These are phyloP conservation scores for Linnaemya tessellans DNA, from an alignment of 2,888 invertebrate genomes.

Conservation along the genomic window DNA sequence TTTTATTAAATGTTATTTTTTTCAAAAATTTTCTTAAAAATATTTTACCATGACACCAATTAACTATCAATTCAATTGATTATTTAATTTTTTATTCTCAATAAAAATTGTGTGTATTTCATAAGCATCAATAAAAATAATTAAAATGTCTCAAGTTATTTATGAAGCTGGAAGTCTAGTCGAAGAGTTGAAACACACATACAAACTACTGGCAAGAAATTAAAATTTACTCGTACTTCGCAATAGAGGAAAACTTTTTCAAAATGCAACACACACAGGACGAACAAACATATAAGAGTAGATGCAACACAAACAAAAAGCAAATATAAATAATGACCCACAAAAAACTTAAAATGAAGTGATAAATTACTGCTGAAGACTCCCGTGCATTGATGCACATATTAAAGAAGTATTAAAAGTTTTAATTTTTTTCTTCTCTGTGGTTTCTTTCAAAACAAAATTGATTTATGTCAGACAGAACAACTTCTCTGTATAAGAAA, in stretches of 20 bases:
- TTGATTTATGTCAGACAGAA: slow-evolving; percentile 41
- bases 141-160: slow-evolving; percentile 47
- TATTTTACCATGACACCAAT: too few relatives aligned
- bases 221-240: slow-evolving; percentile 7
- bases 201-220: slow-evolving; percentile 30
- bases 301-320: slow-evolving; percentile 10
- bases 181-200: neutral
- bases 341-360: slow-evolving; percentile 62
- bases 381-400: neutral
- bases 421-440: slow-evolving; percentile 6
- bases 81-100: neutral
- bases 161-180: slow-evolving; percentile 14
- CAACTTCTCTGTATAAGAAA: neutral
- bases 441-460: slow-evolving; percentile 2
- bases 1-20: too few relatives aligned
- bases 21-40: too few relatives aligned
- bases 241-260: neutral
- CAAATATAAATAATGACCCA: slow-evolving; percentile 65
- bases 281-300: neutral
- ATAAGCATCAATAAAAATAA: slow-evolving; percentile 32
- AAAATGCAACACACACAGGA: neutral
- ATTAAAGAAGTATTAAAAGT: slow-evolving; percentile 18
- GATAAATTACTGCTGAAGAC: slow-evolving; percentile 55
- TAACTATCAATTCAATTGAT: neutral
- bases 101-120: slow-evolving; percentile 15